phyloP scores from a whole-genome alignment of 1,140 invertebrate genomes.

The Caenorhabditis remanei region DNA sequence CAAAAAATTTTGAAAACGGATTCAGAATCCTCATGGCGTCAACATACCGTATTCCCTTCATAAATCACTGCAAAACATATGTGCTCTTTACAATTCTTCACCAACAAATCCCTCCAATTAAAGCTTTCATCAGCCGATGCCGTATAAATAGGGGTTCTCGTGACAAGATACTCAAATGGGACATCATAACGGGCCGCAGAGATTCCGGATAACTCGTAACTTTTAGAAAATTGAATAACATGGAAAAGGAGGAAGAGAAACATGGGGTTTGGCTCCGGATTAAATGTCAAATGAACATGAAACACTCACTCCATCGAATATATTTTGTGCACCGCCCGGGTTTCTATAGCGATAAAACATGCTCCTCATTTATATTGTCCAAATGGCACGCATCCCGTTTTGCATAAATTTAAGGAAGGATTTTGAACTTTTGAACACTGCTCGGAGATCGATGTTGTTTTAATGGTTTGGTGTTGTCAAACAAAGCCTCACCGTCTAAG shows the following conservation, averaged over 20 bases:
- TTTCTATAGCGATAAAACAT: too few relatives aligned
- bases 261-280: not conserved
- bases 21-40: not conserved
- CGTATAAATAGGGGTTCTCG: conserved; percentile 3
- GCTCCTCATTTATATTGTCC: too few relatives aligned
- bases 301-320: too few relatives aligned
- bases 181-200: not conserved
- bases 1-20: not conserved
- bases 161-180: not conserved
- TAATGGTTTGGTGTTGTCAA: too few relatives aligned
- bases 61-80: not conserved
- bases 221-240: not conserved
- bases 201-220: not conserved
- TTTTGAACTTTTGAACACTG: too few relatives aligned
- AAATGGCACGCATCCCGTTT: too few relatives aligned
- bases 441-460: too few relatives aligned
- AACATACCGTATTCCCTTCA: not conserved
- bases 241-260: not conserved
- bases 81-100: not conserved
- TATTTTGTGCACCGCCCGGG: too few relatives aligned
- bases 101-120: not conserved
- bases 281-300: too few relatives aligned
- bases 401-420: too few relatives aligned
- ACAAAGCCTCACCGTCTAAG: too few relatives aligned
- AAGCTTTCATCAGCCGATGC: not conserved